Evolutionary conservation across 2,113 vertebrate species (phyloP), one percentile per base, ranked within the genome.

Genomic region (Eulemur rufifrons): DNA sequence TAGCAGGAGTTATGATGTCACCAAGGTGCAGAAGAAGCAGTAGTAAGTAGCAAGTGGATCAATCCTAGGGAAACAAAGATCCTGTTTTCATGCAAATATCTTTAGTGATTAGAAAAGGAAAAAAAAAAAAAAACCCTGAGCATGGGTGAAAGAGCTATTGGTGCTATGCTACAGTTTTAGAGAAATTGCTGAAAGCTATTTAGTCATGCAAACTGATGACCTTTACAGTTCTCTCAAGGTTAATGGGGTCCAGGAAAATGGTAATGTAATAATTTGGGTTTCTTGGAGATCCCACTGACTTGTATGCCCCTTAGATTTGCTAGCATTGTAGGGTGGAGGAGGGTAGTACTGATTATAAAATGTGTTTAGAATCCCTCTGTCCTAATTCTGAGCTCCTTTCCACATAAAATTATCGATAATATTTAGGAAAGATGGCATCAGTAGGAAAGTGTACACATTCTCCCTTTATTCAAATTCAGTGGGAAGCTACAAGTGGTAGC

Each of bases 201-300:
- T 86, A 92, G 85, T 42, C 37, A 8, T 34, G 45, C 56, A 50
- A 32, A 61, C 52, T 0, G 20, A 17, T 88, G 78, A 92, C 76
- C 89, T 97, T 92, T 66, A 21, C 13, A n/a, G 13, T 91, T 68
- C 59, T 45, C 25, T 93, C 71, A 91, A 95, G 94, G 89, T 96
- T 82, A 96, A 81, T 39, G 69, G 78, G 80, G 52, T 74, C 84
- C 59, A 54, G 37, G 50, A 50, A 93, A 82, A 95, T 34, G 47
- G 34, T 47, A 59, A 54, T 59, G 32, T 56, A 56, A 20, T 93
- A 64, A 90, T 91, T 91, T 76, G 32, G 78, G 89, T 77, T 91
- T 91, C 89, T 82, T 47, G 25, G 37, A 15, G 86, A 12, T 90
- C 37, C 64, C 45, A 50, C 37, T 56, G 50, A 80, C 10, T 73